phyloP scores from a whole-genome alignment of 2,113 vertebrate species.

The Perca flavescens region DNA sequence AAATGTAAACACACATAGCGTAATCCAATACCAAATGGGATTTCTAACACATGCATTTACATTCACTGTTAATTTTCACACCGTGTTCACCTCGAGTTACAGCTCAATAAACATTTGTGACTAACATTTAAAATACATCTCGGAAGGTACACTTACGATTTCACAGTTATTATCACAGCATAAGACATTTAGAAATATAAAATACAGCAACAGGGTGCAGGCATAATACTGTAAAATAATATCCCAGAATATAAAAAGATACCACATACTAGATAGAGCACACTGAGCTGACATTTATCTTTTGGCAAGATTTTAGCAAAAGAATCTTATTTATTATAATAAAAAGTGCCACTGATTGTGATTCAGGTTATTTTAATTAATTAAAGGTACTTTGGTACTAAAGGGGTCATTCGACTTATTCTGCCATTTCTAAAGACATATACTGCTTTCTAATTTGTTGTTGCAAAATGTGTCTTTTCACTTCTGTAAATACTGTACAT shows the following conservation, averaged over 20 bases:
- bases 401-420: background rate
- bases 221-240: background rate
- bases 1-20: background rate
- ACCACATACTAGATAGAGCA: background rate
- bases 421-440: background rate
- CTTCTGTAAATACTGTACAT: background rate
- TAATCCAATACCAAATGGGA: background rate
- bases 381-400: background rate
- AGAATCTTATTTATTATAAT: background rate
- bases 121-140: conserved; percentile 31
- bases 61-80: conserved; percentile 21
- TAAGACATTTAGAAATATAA: background rate
- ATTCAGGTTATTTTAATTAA: background rate
- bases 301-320: conserved; percentile 13
- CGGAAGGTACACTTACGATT: background rate
- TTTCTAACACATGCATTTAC: conserved; percentile 18
- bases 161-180: conserved; percentile 27
- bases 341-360: background rate
- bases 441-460: background rate
- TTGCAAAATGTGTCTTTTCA: background rate
- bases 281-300: background rate
- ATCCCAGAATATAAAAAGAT: background rate
- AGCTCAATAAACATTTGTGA: background rate
- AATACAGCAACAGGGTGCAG: background rate
- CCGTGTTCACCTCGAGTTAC: background rate